Conservation (phyloP, 2,113 vertebrate genomes). For the Saccopteryx leptura region DNA sequence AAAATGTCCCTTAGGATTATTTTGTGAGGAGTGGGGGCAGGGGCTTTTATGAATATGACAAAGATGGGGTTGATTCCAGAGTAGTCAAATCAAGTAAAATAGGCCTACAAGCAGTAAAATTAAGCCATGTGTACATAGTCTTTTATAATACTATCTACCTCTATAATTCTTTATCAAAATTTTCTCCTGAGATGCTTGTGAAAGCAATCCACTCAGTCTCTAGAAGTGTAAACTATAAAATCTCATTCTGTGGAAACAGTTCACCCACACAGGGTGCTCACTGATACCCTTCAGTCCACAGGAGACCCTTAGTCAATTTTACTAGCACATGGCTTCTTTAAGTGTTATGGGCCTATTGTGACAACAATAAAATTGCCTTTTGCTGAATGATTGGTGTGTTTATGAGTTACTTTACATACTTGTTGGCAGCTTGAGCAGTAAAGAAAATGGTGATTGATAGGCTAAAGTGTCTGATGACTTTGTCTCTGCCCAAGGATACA, state of each 20-base stretch:
- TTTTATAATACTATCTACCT: constrained; percentile 8
- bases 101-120: constrained; percentile 31
- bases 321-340: constrained; percentile 60
- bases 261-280: background rate
- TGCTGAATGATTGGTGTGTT: constrained; percentile 59
- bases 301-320: constrained; percentile 57
- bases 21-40: background rate
- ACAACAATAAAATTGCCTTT: constrained; percentile 54
- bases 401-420: constrained; percentile 69
- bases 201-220: constrained; percentile 3
- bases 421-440: constrained; percentile 66
- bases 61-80: background rate
- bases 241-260: constrained; percentile 5
- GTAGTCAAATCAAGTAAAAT: constrained; percentile 51
- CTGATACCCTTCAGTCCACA: background rate
- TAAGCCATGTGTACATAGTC: background rate
- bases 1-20: constrained; percentile 53
- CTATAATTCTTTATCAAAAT: constrained; percentile 9
- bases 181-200: constrained; percentile 6
- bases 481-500: background rate
- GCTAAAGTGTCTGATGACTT: constrained; percentile 29
- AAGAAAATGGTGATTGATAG: constrained; percentile 67
- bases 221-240: constrained; percentile 35
- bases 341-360: constrained; percentile 53
- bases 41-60: constrained; percentile 31